Conservation (phyloP, 1,140 invertebrate species). For the Drosophila nasuta region DNA sequence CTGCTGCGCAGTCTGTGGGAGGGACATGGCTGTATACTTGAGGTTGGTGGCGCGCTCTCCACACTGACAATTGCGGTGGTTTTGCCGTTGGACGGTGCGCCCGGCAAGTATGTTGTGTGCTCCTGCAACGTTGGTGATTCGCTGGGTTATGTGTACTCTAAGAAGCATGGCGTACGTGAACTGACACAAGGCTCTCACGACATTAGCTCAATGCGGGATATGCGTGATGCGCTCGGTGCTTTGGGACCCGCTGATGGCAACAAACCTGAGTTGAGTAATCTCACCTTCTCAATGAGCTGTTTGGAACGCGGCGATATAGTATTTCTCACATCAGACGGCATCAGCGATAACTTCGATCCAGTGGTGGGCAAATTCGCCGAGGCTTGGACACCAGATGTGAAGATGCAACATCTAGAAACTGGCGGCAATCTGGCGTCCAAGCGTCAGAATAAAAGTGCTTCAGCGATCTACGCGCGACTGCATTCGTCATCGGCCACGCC, state of each 20-base stretch:
- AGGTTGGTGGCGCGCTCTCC: slow-evolving; percentile 94
- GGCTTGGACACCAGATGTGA: slow-evolving; percentile 77
- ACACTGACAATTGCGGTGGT: slow-evolving; percentile 93
- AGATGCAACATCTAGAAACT: slow-evolving; percentile 53
- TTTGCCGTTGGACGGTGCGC: slow-evolving; percentile 86
- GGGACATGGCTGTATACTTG: slow-evolving; percentile 94
- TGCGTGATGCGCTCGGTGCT: slow-evolving; percentile 96
- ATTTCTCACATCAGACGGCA: slow-evolving; percentile 95
- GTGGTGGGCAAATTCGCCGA: slow-evolving; percentile 96
- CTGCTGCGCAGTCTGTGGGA: slow-evolving; percentile 94
- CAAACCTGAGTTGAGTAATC: slow-evolving; percentile 95
- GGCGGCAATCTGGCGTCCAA: slow-evolving; percentile 65
- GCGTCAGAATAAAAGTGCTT: slow-evolving; percentile 83
- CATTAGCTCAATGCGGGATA: slow-evolving; percentile 94
- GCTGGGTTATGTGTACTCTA: slow-evolving; percentile 94
- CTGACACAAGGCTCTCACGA: slow-evolving; percentile 95
- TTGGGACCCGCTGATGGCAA: slow-evolving; percentile 94
- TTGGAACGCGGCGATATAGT: slow-evolving; percentile 94
- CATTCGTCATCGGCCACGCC: slow-evolving; percentile 66
- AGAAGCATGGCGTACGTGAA: slow-evolving; percentile 90
- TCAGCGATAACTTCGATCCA: slow-evolving; percentile 97
- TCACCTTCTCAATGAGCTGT: slow-evolving; percentile 95
- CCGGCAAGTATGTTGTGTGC: slow-evolving; percentile 91
- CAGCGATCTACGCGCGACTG: slow-evolving; percentile 72
- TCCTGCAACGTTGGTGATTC: slow-evolving; percentile 97